Evolutionary conservation across 2,113 vertebrate species (phyloP), one percentile per base, ranked within the genome.

Genomic region (Otis tarda): DNA sequence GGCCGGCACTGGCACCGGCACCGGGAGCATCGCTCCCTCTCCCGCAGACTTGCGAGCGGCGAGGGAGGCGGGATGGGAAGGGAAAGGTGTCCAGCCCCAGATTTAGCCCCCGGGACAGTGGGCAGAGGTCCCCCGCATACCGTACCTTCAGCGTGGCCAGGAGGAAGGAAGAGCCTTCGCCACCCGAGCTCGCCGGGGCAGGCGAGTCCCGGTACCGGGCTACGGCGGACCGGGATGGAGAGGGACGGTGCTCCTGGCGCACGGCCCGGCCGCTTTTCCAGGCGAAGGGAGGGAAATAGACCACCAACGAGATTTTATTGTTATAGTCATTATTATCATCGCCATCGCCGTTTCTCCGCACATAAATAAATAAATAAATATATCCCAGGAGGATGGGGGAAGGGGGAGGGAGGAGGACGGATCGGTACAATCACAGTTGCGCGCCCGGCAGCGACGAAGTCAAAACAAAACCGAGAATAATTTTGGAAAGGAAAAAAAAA

Each of bases 311-410:
- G 68, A 31, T 74, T 97, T 97, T 97, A 97, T 97, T 97, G 24
- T 90, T 30, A 39, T 31, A 28, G 18, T 41, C 67, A 50, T 92
- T 70, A 25, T 96, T 53, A 89, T 70, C 53, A 90, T 67, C 33
- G 45, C 50, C 89, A 89, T 75, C 53, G 31, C 45, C 95, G 92
- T 98, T 98, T 98, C 98, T 98, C 64, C 87, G 92, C 92, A 97
- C 97, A 98, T 99, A 99, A 99, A 99, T 99, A 99, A 99, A 98
- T 98, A 98, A 98, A 99, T 99, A 99, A 99, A 99, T 99, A 99
- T 99, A 95, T 98, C 98, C 89, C 90, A 18, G 12, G 41, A 43
- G 41, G 41, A 43, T 43, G 14, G 15, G 41, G 41, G 41, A 43
- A 43, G 13, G 23, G 24, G n/a, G 12, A 5, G 37, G 45, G 59